These are phyloP conservation scores for Myrmecobius fasciatus DNA, from an alignment of 2,113 vertebrate species.

Conservation along the genomic window DNA sequence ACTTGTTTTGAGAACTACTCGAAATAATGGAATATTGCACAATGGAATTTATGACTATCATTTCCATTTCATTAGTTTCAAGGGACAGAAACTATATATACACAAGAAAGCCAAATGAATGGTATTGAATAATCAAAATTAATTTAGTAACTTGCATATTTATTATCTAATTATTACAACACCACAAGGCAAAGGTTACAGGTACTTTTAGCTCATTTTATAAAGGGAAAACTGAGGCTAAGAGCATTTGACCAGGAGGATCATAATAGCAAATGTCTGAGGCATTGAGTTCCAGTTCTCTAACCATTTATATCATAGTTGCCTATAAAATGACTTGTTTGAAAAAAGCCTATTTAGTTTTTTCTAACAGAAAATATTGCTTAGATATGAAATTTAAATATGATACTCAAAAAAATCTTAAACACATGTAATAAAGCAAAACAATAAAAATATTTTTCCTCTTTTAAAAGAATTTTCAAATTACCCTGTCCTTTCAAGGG, in stretches of 20 bases:
- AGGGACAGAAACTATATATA: background rate
- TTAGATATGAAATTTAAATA: background rate
- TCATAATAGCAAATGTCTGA: background rate
- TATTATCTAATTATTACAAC: background rate
- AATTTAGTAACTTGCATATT: background rate
- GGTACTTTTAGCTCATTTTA: background rate
- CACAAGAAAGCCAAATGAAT: background rate
- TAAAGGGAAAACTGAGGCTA: background rate
- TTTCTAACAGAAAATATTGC: background rate
- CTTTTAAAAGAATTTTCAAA: background rate
- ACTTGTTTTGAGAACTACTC: slow-evolving; percentile 7
- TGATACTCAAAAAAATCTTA: background rate
- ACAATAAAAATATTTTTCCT: background rate
- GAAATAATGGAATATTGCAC: background rate
- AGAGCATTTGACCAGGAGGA: background rate
- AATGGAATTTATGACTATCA: background rate
- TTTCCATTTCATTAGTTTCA: background rate
- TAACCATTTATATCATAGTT: background rate
- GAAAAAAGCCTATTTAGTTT: background rate
- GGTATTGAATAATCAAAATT: background rate
- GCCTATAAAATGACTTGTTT: background rate
- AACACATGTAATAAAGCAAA: background rate
- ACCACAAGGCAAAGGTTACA: background rate
- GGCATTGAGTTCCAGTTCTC: background rate
- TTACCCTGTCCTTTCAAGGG: background rate